Evolutionary conservation across 1,140 invertebrate genomes (phyloP).

Genomic region (Pseudomyrmex flavicornis): DNA sequence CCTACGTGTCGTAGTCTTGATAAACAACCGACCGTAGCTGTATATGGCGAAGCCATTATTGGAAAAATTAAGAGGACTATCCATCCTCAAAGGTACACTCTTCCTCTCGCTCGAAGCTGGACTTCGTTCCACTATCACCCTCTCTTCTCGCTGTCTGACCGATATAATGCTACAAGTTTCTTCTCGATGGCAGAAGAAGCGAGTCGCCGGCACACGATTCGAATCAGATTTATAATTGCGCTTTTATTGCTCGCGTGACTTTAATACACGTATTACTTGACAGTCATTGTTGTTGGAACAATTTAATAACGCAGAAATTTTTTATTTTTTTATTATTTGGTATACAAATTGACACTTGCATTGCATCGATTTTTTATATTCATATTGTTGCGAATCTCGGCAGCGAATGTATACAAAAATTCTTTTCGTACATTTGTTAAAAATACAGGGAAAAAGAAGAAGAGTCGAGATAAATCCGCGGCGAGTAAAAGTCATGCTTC

Average conservation of each 20-base stretch:
- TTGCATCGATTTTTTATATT: background rate
- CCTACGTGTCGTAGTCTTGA: slow-evolving; percentile 71
- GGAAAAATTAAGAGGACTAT: slow-evolving; percentile 80
- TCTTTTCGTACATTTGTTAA: slow-evolving; percentile 48
- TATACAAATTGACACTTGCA: background rate
- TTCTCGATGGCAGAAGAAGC: slow-evolving; percentile 27
- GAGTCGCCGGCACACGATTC: background rate
- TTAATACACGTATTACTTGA: background rate
- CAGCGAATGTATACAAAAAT: slow-evolving; percentile 5
- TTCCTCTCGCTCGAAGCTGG: slow-evolving; percentile 42
- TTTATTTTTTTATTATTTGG: background rate
- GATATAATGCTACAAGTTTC: slow-evolving; percentile 50
- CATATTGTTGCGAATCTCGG: background rate
- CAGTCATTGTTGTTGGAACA: background rate
- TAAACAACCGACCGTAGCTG: slow-evolving; percentile 75
- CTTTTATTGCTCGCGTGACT: background rate
- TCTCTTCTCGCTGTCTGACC: slow-evolving; percentile 33
- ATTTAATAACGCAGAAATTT: background rate
- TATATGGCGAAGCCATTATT: slow-evolving; percentile 72
- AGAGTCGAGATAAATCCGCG: slow-evolving; percentile 71
- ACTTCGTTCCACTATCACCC: slow-evolving; percentile 25
- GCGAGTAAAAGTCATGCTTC: slow-evolving; percentile 67
- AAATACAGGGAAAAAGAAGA: slow-evolving; percentile 47
- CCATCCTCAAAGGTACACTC: slow-evolving; percentile 65
- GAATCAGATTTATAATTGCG: background rate